phyloP scores from a whole-genome alignment of 2,888 invertebrate species.

The Crioceris asparagi region DNA sequence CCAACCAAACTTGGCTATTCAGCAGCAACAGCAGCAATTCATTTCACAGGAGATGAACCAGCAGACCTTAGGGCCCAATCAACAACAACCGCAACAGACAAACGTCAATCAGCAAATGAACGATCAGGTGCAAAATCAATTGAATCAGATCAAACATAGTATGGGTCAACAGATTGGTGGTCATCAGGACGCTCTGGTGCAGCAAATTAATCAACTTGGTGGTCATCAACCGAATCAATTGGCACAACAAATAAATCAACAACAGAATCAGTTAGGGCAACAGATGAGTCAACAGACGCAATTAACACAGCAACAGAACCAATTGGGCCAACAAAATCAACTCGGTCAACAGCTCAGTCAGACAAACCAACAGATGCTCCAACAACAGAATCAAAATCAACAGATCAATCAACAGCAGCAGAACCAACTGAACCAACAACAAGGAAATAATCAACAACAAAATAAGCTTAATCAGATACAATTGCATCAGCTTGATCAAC shows the following conservation, averaged over 20 bases:
- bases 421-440: too few relatives aligned
- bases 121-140: conserved; percentile 1
- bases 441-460: too few relatives aligned
- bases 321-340: conserved; percentile 17
- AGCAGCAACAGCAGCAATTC: conserved; percentile 39
- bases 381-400: conserved; percentile 17
- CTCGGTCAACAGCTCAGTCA: conserved; percentile 10
- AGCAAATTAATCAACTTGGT: conserved; percentile 22
- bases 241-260: conserved; percentile 18
- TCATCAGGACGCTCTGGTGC: conserved; percentile 17
- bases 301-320: conserved; percentile 11
- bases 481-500: conserved; percentile 28
- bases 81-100: conserved; percentile 11
- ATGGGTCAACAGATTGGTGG: conserved; percentile 21
- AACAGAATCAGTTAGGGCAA: conserved; percentile 17
- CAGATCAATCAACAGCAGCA: conserved; percentile 5
- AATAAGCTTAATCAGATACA: too few relatives aligned
- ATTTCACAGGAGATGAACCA: conserved; percentile 33
- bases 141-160: conserved; percentile 24
- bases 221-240: conserved; percentile 25
- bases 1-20: conserved; percentile 37
- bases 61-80: conserved; percentile 12
- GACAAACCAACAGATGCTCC: conserved; percentile 11
- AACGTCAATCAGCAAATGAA: conserved; percentile 15
- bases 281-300: conserved; percentile 12